phyloP scores from a whole-genome alignment of 2,888 invertebrate genomes.

The Bellardia pandia region DNA sequence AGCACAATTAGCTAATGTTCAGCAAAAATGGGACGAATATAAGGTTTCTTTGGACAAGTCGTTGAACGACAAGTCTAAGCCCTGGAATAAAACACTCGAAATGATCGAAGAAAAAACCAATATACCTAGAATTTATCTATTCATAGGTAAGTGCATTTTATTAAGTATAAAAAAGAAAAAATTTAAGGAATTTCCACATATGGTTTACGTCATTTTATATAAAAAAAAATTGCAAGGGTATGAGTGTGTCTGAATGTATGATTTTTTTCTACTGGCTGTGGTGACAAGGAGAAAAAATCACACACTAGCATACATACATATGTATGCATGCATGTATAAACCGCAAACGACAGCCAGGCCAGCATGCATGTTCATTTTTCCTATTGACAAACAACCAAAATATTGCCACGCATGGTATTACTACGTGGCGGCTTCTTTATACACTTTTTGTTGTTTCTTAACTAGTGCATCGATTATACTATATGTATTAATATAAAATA shows the following conservation, averaged over 20 bases:
- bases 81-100: conserved; percentile 89
- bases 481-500: conserved; percentile 21
- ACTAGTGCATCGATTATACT: conserved; percentile 35
- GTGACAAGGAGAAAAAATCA: conserved; percentile 26
- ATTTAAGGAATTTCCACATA: conserved; percentile 17
- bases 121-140: conserved; percentile 90
- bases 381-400: conserved; percentile 23
- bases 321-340: not conserved
- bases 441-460: not conserved
- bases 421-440: conserved; percentile 73
- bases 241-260: conserved; percentile 23
- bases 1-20: conserved; percentile 67
- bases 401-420: conserved; percentile 63
- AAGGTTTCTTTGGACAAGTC: conserved; percentile 87
- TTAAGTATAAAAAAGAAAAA: not conserved
- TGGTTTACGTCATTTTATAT: conserved; percentile 52
- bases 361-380: conserved; percentile 19
- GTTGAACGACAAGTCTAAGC: conserved; percentile 88
- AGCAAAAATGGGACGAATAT: conserved; percentile 83
- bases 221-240: not conserved
- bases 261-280: conserved; percentile 15
- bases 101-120: conserved; percentile 89
- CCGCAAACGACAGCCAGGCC: not conserved
- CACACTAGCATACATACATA: not conserved
- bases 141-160: conserved; percentile 87